phyloP scores from a whole-genome alignment of 2,888 invertebrate genomes.

The Ennomos erosarius region DNA sequence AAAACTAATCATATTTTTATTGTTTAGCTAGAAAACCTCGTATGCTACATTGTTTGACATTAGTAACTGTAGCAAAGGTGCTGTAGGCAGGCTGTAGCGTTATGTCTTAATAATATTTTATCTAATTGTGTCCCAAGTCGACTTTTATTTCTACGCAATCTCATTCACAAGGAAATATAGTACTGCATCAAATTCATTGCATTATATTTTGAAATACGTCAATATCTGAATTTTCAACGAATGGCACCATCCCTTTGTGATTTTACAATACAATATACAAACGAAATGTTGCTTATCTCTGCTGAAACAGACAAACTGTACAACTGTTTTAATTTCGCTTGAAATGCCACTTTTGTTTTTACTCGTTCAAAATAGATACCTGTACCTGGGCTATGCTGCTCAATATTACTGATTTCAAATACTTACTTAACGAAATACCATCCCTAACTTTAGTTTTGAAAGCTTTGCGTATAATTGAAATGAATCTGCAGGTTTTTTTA shows the following conservation, averaged over 20 bases:
- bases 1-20: too few relatives aligned
- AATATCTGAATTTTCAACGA: conserved; percentile 7
- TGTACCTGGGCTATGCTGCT: not conserved
- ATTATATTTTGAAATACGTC: not conserved
- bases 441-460: not conserved
- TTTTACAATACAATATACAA: conserved; percentile 40
- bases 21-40: too few relatives aligned
- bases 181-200: too few relatives aligned
- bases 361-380: conserved; percentile 18
- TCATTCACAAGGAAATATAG: too few relatives aligned
- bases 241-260: conserved; percentile 2
- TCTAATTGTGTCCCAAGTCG: too few relatives aligned
- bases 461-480: not conserved
- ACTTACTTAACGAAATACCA: conserved; percentile 9
- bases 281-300: conserved; percentile 51
- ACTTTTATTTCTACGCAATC: too few relatives aligned
- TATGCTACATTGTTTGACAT: too few relatives aligned
- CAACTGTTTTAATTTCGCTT: conserved; percentile 54
- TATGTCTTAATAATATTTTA: too few relatives aligned
- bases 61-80: too few relatives aligned
- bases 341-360: conserved; percentile 43
- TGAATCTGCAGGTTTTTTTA: not conserved
- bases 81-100: too few relatives aligned
- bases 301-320: conserved; percentile 48
- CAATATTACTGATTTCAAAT: conserved; percentile 6